These are phyloP conservation scores for Ceratina calcarata DNA, from an alignment of 1,140 invertebrate species.

Conservation along the genomic window DNA sequence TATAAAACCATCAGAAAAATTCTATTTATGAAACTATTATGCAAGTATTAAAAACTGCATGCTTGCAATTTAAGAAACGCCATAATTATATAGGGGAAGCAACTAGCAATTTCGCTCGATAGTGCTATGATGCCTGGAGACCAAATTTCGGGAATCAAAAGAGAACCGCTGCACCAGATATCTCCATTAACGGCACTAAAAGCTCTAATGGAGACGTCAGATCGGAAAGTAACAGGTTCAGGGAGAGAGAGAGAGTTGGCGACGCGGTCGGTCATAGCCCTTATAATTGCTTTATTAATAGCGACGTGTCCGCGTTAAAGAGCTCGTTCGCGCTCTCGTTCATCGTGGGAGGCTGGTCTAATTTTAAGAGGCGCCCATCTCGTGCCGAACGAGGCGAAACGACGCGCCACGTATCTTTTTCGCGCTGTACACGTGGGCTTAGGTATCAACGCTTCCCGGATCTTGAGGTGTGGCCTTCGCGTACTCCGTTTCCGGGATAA, in stretches of 20 bases:
- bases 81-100: too few species aligned
- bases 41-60: too few species aligned
- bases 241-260: conserved; percentile 27
- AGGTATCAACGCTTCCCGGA: conserved; percentile 58
- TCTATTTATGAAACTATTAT: too few species aligned
- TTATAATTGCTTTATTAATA: conserved; percentile 69
- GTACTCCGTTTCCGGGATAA: conserved; percentile 46
- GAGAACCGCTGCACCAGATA: background rate
- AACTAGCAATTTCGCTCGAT: too few species aligned
- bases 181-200: conserved; percentile 13
- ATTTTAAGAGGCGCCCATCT: conserved; percentile 54
- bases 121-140: too few species aligned
- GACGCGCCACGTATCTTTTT: conserved; percentile 17
- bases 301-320: conserved; percentile 43
- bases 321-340: conserved; percentile 38
- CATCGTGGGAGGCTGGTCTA: conserved; percentile 58
- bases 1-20: too few species aligned
- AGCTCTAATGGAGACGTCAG: conserved; percentile 39
- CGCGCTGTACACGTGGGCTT: conserved; percentile 13
- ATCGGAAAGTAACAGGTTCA: conserved; percentile 41
- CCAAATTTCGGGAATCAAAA: background rate
- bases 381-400: background rate
- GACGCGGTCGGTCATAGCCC: conserved; percentile 53
- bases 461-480: conserved; percentile 39
- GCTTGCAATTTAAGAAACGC: too few species aligned